phyloP scores from a whole-genome alignment of 2,113 vertebrate genomes.

The Eurypyga helias region DNA sequence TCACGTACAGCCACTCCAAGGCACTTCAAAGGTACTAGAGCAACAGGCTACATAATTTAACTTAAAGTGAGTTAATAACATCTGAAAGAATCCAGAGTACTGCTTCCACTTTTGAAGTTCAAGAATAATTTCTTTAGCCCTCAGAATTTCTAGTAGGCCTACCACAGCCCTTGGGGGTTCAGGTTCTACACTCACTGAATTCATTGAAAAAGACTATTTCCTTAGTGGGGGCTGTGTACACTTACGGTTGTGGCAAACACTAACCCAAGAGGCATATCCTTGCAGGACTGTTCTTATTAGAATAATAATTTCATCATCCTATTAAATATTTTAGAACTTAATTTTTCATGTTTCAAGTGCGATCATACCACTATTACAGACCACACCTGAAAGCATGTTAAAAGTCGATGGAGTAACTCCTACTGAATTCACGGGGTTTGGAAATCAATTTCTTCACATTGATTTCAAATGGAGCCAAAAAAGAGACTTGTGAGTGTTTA shows the following conservation, averaged over 20 bases:
- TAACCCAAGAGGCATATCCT: background rate
- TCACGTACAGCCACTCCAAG: background rate
- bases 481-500: background rate
- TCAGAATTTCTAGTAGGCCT: background rate
- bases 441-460: conserved; percentile 28
- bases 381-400: background rate
- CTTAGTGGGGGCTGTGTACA: background rate
- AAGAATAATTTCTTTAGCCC: background rate
- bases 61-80: background rate
- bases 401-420: background rate
- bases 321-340: background rate
- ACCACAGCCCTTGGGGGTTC: background rate
- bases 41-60: background rate
- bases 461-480: conserved; percentile 43
- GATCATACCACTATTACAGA: background rate
- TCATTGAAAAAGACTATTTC: background rate
- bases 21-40: background rate
- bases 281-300: background rate
- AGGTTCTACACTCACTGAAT: background rate
- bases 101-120: background rate
- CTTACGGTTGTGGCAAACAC: background rate
- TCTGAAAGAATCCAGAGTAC: background rate
- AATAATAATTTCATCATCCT: background rate
- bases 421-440: conserved; percentile 10
- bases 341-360: background rate